phyloP scores from a whole-genome alignment of 2,113 vertebrate genomes.

The Terrapene triunguis region DNA sequence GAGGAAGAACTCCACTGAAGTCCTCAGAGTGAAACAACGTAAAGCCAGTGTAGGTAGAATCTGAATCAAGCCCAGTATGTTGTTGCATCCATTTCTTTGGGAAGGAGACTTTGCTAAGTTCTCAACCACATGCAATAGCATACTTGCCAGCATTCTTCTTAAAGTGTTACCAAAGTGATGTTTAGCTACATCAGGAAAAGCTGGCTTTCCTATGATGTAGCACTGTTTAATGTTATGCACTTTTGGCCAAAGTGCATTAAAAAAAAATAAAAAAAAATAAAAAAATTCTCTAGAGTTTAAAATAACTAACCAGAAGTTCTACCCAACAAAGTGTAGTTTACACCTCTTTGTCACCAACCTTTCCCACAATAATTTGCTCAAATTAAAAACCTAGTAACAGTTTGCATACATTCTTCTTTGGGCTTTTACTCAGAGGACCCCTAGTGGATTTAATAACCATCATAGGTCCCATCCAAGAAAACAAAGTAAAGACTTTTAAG shows the following conservation, averaged over 20 bases:
- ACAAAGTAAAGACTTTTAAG: not conserved
- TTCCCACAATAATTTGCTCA: not conserved
- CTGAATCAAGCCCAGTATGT: not conserved
- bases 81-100: no score
- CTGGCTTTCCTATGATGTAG: not conserved
- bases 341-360: not conserved
- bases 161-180: not conserved
- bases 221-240: not conserved
- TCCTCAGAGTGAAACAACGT: not conserved
- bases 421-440: not conserved
- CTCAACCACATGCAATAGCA: not conserved
- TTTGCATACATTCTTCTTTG: not conserved
- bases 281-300: not conserved
- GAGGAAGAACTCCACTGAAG: not conserved
- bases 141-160: not conserved
- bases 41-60: not conserved
- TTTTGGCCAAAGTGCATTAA: not conserved
- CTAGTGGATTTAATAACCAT: no score
- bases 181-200: not conserved
- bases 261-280: no score
- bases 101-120: not conserved
- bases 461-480: not conserved
- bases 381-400: not conserved
- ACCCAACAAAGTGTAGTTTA: not conserved
- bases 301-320: not conserved